These are phyloP conservation scores for Bombus impatiens DNA, from an alignment of 1,140 invertebrate species.

Conservation along the genomic window DNA sequence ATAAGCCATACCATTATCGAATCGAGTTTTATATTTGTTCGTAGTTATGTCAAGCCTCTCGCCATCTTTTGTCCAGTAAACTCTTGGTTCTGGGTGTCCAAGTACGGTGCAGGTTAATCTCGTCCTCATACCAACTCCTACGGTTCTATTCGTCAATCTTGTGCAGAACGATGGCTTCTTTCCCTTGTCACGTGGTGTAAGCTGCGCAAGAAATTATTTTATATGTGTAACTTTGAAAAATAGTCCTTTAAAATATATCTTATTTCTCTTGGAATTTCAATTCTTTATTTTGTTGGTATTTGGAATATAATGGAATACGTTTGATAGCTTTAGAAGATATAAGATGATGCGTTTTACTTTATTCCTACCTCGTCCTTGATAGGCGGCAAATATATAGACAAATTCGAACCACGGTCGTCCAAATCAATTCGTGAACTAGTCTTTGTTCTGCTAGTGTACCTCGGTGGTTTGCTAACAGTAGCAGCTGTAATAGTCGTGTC, in stretches of 20 bases:
- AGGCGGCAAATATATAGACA: not conserved
- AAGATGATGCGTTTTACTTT: not conserved
- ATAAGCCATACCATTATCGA: constrained; percentile 87
- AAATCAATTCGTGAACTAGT: constrained; percentile 17
- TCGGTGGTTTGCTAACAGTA: constrained; percentile 3
- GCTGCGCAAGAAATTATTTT: constrained; percentile 38
- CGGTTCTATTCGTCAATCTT: constrained; percentile 89
- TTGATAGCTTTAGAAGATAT: too few species aligned
- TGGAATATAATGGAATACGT: not conserved
- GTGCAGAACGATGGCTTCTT: constrained; percentile 92
- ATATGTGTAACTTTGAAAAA: not conserved
- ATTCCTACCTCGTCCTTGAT: constrained; percentile 46
- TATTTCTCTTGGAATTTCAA: not conserved
- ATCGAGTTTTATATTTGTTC: constrained; percentile 84
- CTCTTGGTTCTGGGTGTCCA: constrained; percentile 89
- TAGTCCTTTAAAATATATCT: too few species aligned
- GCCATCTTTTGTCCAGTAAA: constrained; percentile 93
- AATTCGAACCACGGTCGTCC: constrained; percentile 16
- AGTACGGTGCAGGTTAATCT: constrained; percentile 93
- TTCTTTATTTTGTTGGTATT: not conserved
- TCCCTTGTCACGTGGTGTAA: constrained; percentile 70
- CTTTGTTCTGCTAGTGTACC: constrained; percentile 28
- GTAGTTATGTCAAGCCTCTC: constrained; percentile 82
- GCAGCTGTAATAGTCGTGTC: constrained; percentile 49
- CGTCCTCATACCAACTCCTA: constrained; percentile 87